Evolutionary conservation across 2,797 vertebrate species (phyloP), one percentile per base, ranked within the genome.

Genomic region (Chaunax sp.): DNA sequence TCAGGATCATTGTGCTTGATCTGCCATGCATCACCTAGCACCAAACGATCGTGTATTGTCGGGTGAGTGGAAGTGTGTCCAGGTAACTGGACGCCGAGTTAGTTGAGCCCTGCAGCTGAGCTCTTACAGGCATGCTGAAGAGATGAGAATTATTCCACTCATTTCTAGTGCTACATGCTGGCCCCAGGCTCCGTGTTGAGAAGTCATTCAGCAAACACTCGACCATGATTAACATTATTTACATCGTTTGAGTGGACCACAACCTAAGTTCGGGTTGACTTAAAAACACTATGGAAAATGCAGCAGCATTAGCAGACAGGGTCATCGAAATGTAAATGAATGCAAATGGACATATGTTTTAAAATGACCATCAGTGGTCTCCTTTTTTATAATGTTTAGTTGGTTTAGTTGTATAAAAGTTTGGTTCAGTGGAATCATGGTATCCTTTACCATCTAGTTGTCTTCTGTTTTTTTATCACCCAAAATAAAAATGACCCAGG

Each of bases 101-200:
- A 69, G 85, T 67, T 52, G 78, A 89, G 86, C 84, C 77, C 60
- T 11, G 69, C 75, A 62, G 81, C 85, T 82, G 85, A 90, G 90
- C 88, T 88, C 86, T 81, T 88, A 86, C 86, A 84, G 86, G 84
- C 81, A 75, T 57, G 85, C 83, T 90, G 88, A 90, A 91, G 87
- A 90, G 83, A 85, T 68, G 79, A 64, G 85, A 90, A 90, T 92
- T 91, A 91, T 90, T 92, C 88, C 87, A 80, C 87, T 92, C 85
- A 86, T 90, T 92, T 91, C 81, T 83, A 77, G 88, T 82, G 90
- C 87, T 88, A 87, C 87, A 86, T 67, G 89, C 88, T 85, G 64
- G 58, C 78, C 87, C 82, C 83, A 83, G 86, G 76, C 82, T 77
- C 30, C 18, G 74, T 77, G 81, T 85, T 91, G 88, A 82, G 81